Base-by-base conservation (phyloP, 2,888 invertebrate genomes). In the Globia sparganii region DNA sequence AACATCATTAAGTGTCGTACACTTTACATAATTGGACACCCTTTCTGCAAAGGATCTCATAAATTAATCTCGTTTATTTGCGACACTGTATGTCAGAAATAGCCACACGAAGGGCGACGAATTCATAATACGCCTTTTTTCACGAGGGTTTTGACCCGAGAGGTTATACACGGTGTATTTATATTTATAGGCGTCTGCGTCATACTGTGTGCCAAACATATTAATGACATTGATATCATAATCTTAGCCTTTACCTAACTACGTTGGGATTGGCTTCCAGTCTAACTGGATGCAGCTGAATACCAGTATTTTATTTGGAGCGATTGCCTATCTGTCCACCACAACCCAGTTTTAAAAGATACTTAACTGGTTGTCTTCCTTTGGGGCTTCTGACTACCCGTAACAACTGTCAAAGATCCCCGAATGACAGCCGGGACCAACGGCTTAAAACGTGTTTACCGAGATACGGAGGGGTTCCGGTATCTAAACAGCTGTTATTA, bases 171-270 rank as follows among this genome's bases (percentile, higher is more conserved):
- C n/a, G 46, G 15, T 40, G 75, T 43, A 75, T 74, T 75, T 43
- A 53, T 53, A 9, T 53, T 53, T 75, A 58, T 56, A 74, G 2
- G 6, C 59, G 28, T 0, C 18, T 4, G 18, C 46, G 28, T 59
- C n/a, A 56, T 56, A 73, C 11, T 49, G 43, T 70, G 34, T 66
- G 64, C 46, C 49, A 59, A 64, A 25, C 59, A 28, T 59, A 73
- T 84, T 88, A 78, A 74, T 88, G 84, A 77, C 77, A 87, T 85
- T 83, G 77, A 71, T 68, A 59, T 81, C 28, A 40, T 40, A 5
- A 13, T 46, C 8, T 46, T 28, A 65, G 21, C 11, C 2, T 28
- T 40, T 21, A 3, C 3, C 40, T 21, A 18, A 28, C 2, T 43
- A 28, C 11, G 18, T 43, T 67, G 9, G 25, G 15, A 1, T 67